Percentiles rank a stretch among this genome's conserved stretches.
phyloP scores from a whole-genome alignment of 1,140 invertebrate genomes.

The Drosophila sturtevanti region DNA sequence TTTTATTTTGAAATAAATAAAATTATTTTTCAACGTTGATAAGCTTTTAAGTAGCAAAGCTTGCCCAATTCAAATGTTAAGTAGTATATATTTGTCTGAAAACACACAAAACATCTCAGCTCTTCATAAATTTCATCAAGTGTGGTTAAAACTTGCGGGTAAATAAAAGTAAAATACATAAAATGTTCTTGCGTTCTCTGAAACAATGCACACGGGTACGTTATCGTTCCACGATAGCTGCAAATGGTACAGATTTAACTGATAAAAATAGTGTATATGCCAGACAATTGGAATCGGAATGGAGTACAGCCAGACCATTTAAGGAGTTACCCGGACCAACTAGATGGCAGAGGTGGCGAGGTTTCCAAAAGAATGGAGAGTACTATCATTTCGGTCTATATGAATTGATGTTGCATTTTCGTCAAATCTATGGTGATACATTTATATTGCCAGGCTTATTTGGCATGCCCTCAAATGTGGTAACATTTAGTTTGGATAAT shows the following conservation, averaged over 20 bases:
- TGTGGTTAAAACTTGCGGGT: too few species aligned
- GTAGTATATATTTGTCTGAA: too few species aligned
- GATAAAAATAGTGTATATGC: slow-evolving; percentile 23
- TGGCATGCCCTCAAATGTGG: slow-evolving; percentile 57
- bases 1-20: too few species aligned
- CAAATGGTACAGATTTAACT: neutral
- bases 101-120: too few species aligned
- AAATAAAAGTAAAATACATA: too few species aligned
- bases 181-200: slow-evolving; percentile 17
- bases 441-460: slow-evolving; percentile 50
- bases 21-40: too few species aligned
- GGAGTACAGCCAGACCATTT: slow-evolving; percentile 47
- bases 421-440: slow-evolving; percentile 47
- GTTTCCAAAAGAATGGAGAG: slow-evolving; percentile 56
- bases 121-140: too few species aligned
- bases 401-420: slow-evolving; percentile 27
- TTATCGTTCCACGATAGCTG: slow-evolving; percentile 22
- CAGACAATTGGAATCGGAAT: slow-evolving; percentile 44
- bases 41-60: too few species aligned
- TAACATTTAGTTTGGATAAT: slow-evolving; percentile 43
- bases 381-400: slow-evolving; percentile 33
- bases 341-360: slow-evolving; percentile 51
- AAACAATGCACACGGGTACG: neutral
- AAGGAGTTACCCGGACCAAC: slow-evolving; percentile 52
- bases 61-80: too few species aligned